A percentile compares a stretch with the other conserved stretches of the same genome.
Evolutionary conservation across 2,888 invertebrate species (phyloP).

Genomic region (Eudemis profundana): DNA sequence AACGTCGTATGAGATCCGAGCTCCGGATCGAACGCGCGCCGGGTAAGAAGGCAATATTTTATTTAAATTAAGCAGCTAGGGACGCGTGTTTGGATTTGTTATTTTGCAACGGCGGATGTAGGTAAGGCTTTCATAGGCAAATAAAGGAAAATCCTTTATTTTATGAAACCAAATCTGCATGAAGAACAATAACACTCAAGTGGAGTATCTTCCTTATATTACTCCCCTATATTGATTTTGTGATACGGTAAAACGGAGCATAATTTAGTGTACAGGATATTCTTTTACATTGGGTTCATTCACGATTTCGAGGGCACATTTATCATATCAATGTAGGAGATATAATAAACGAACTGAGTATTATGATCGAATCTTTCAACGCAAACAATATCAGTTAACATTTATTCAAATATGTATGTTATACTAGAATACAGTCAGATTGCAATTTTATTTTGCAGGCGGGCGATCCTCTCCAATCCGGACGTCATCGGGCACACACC

Average conservation of each 20-base stretch:
- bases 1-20: constrained; percentile 68
- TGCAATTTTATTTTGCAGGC: constrained; percentile 87
- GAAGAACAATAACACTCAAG: constrained; percentile 31
- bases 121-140: constrained; percentile 40
- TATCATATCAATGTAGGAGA: too few species aligned
- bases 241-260: too few species aligned
- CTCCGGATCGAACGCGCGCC: constrained; percentile 62
- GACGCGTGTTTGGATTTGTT: constrained; percentile 62
- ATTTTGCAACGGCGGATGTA: constrained; percentile 49
- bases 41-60: constrained; percentile 72
- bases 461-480: constrained; percentile 97
- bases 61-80: constrained; percentile 67
- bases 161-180: constrained; percentile 41
- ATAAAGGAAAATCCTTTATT: constrained; percentile 36
- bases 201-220: constrained; percentile 11
- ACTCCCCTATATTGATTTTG: constrained; percentile 12
- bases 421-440: constrained; percentile 49
- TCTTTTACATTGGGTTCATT: neutral
- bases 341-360: too few species aligned
- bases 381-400: neutral
- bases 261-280: neutral
- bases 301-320: neutral
- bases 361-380: neutral
- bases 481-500: constrained; percentile 95
- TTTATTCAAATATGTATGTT: constrained; percentile 7